phyloP scores from a whole-genome alignment of 2,113 vertebrate genomes.

The Rhea pennata region DNA sequence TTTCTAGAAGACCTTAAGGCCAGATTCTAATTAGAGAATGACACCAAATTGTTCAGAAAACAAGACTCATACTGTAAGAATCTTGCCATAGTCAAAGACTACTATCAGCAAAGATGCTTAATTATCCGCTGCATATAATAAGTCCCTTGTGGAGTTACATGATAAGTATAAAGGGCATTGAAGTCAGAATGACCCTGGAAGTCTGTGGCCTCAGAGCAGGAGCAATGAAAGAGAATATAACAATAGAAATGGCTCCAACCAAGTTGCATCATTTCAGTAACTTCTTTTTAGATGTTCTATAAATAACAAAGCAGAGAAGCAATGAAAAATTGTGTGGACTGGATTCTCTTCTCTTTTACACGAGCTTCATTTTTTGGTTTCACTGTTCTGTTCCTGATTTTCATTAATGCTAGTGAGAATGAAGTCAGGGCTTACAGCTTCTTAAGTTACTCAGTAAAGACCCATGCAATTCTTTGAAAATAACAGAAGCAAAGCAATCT shows the following conservation, averaged over 20 bases:
- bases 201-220: not conserved
- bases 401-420: not conserved
- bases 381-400: not conserved
- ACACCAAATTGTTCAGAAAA: slow-evolving; percentile 43
- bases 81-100: slow-evolving; percentile 25
- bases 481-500: slow-evolving; percentile 3
- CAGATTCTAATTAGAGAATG: slow-evolving; percentile 43
- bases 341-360: not conserved
- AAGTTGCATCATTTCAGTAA: not conserved
- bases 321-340: not conserved
- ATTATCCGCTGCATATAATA: slow-evolving; percentile 47
- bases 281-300: not conserved
- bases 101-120: slow-evolving; percentile 61
- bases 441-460: not conserved
- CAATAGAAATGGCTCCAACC: not conserved
- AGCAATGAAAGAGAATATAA: not conserved
- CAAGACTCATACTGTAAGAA: slow-evolving; percentile 2
- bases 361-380: not conserved
- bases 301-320: not conserved
- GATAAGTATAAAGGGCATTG: slow-evolving; percentile 34
- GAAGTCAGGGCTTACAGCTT: not conserved
- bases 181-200: slow-evolving; percentile 39
- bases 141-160: slow-evolving; percentile 43
- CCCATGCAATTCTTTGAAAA: not conserved
- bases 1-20: slow-evolving; percentile 43